Evolutionary conservation across 2,113 vertebrate genomes (phyloP), one percentile per base, ranked within the genome.

Genomic region (Callopanchax toddi): DNA sequence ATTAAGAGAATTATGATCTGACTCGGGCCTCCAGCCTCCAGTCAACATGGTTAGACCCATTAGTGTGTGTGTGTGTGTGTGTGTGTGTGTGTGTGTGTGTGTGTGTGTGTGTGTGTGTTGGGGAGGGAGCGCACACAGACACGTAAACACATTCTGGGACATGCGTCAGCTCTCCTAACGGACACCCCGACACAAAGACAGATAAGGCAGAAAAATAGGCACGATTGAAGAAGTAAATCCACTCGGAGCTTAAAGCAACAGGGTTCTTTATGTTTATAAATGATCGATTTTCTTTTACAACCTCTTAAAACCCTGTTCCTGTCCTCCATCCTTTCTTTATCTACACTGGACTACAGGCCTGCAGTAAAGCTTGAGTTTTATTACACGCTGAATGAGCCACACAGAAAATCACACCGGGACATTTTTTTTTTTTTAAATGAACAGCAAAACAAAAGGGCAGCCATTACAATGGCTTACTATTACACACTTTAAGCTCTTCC

Each of bases 1-100:
- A 93, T 93, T 91, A 91, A 83, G 89, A 89, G 71, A 92, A 86
- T 90, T 88, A 90, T 91, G 81, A 85, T 87, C 83, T 71, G 74
- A 84, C 68, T 81, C 59, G 18, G 60, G 65, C 69, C 54, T 76
- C n/a, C 11, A 13, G 69, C 83, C 76, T 73, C 45, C 21, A 60
- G 76, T 84, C 75, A 60, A 61, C 82, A 56, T 64, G 59, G 48
- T 60, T 67, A 32, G 49, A 80, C 56, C 69, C 67, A 87, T 83
- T 82, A 82, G 67, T 20, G 40, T 53, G 67, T 51, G 46, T 58
- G 62, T 3, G 29, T 3, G 40, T 53, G 67, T 51, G 46, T 58
- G 62, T 3, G 29, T 3, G 29, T 32, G 3, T 6, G 26, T 3
- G 6, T 6, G 6, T 6, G 26, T 29, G 26, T 29, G 26, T 29